phyloP scores from a whole-genome alignment of 2,113 vertebrate species.

The Anseranas semipalmata region DNA sequence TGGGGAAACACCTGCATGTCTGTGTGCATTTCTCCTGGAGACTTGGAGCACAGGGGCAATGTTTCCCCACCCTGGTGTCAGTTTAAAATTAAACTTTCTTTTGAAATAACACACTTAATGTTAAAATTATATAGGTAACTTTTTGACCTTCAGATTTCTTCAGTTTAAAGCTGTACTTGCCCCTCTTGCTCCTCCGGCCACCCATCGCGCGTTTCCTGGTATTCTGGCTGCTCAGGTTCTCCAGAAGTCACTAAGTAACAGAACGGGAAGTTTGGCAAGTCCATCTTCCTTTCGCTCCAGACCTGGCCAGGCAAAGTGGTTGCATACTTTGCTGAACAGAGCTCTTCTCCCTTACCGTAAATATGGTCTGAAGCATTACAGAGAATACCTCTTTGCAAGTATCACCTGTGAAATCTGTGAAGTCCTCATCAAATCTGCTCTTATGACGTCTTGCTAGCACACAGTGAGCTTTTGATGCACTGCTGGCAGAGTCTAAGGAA shows the following conservation, averaged over 20 bases:
- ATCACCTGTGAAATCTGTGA: neutral
- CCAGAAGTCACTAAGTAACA: slow-evolving; percentile 73
- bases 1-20: neutral
- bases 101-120: neutral
- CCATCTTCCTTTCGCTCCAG: slow-evolving; percentile 60
- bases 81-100: neutral
- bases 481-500: slow-evolving; percentile 50
- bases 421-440: neutral
- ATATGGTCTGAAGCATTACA: neutral
- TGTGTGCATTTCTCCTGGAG: rapidly evolving
- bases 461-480: neutral
- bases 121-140: neutral
- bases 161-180: no score
- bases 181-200: neutral
- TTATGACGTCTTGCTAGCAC: neutral
- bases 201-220: neutral
- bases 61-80: neutral
- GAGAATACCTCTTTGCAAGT: neutral
- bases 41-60: rapidly evolving
- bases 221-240: neutral
- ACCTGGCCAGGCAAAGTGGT: slow-evolving; percentile 66
- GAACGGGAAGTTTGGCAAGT: slow-evolving; percentile 58
- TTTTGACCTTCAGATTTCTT: neutral
- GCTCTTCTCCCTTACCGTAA: neutral
- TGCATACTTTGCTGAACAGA: slow-evolving; percentile 60